A percentile compares a stretch with the other conserved stretches of the same genome.
Evolutionary conservation across 2,797 vertebrate species (phyloP).

Genomic region (Pantherophis alleghaniensis): DNA sequence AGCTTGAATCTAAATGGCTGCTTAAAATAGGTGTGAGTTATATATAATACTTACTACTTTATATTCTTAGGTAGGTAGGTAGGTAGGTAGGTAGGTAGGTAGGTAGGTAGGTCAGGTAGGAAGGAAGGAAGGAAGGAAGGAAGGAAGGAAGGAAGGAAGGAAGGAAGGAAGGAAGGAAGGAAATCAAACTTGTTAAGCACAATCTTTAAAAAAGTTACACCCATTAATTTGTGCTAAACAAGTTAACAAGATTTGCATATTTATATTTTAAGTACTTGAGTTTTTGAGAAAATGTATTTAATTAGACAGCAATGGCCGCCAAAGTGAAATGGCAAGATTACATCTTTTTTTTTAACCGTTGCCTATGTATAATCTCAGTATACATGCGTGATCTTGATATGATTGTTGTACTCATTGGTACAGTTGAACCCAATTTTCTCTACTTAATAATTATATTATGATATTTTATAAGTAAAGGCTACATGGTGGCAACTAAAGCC

Average conservation of each 20-base stretch:
- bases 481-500: neutral
- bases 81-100: neutral
- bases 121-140: neutral
- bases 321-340: neutral
- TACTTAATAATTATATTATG: neutral
- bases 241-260: neutral
- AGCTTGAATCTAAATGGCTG: slow-evolving; percentile 20
- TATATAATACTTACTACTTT: slow-evolving; percentile 15
- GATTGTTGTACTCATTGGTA: neutral
- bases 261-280: neutral
- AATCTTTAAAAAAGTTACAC: neutral
- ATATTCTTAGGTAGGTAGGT: neutral
- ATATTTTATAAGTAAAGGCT: neutral
- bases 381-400: neutral
- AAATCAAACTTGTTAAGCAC: neutral
- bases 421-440: neutral
- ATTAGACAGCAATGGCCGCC: neutral
- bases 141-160: too few relatives aligned
- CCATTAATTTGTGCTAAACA: neutral
- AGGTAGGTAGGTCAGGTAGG: neutral
- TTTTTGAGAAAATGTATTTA: neutral
- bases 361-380: neutral
- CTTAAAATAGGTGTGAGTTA: slow-evolving; percentile 28
- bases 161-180: too few relatives aligned
- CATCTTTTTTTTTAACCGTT: neutral